Evolutionary conservation across 2,797 vertebrate species (phyloP).

Genomic region (Tinamus major): DNA sequence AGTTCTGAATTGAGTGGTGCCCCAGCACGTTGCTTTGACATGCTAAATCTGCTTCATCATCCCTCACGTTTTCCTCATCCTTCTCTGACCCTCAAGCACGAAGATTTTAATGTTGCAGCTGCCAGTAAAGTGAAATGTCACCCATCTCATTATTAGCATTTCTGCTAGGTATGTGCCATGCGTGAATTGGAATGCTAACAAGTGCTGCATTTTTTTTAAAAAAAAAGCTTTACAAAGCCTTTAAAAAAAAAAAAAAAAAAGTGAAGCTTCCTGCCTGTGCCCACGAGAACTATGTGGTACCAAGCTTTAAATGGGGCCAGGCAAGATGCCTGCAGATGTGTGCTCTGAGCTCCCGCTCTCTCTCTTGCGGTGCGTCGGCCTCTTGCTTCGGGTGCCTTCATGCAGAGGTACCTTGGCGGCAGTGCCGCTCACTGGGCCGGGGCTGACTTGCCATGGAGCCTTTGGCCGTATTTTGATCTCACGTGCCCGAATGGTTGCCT

Average conservation of each 20-base stretch:
- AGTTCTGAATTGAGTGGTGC: neutral
- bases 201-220: neutral
- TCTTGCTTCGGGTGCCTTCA: neutral
- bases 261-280: neutral
- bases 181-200: conserved; percentile 32
- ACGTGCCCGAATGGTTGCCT: neutral
- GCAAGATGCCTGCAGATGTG: neutral
- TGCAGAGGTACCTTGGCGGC: conserved; percentile 37
- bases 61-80: neutral
- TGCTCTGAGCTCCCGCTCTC: conserved; percentile 15
- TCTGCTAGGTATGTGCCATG: neutral
- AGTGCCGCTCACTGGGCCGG: conserved; percentile 23
- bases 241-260: too few species aligned
- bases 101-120: conserved; percentile 26
- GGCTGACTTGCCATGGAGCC: neutral
- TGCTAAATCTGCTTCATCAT: neutral
- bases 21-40: neutral
- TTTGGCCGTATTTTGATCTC: neutral
- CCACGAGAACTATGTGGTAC: neutral
- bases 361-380: neutral
- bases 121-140: conserved; percentile 40
- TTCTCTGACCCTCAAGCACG: conserved; percentile 7
- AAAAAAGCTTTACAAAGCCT: too few species aligned
- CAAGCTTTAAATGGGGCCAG: neutral
- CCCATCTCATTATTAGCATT: neutral